Evolutionary conservation across 2,888 invertebrate species (phyloP).

Genomic region (Chaitophorus viminalis): DNA sequence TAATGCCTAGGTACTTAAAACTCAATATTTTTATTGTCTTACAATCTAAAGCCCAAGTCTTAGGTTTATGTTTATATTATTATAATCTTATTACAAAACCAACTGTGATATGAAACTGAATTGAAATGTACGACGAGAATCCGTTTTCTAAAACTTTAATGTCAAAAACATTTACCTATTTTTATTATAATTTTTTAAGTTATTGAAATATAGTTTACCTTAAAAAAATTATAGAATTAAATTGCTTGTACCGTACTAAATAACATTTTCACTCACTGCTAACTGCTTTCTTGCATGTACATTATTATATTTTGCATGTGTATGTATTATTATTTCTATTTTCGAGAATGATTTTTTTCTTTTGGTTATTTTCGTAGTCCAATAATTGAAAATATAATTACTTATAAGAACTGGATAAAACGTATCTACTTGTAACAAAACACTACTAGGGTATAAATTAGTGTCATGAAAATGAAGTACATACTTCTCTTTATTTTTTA

Average conservation of each 20-base stretch:
- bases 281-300: conserved; percentile 42
- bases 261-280: conserved; percentile 12
- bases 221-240: not conserved
- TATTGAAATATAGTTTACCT: not conserved
- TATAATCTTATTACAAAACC: not conserved
- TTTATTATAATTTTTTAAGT: not conserved
- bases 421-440: conserved; percentile 55
- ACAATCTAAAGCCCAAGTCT: not conserved
- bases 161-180: not conserved
- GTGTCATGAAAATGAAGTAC: too few species aligned
- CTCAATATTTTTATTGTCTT: not conserved
- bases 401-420: not conserved
- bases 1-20: too few species aligned
- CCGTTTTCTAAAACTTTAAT: not conserved
- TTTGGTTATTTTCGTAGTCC: conserved; percentile 13
- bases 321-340: conserved; percentile 7
- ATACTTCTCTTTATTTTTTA: too few species aligned
- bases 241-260: not conserved
- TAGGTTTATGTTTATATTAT: not conserved
- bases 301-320: conserved; percentile 6
- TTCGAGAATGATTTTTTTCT: conserved; percentile 12
- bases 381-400: not conserved
- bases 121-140: not conserved
- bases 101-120: not conserved
- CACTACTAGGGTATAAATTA: conserved; percentile 27